Evolutionary conservation across 1,140 invertebrate species (phyloP).

Genomic region (Cataglyphis hispanica): DNA sequence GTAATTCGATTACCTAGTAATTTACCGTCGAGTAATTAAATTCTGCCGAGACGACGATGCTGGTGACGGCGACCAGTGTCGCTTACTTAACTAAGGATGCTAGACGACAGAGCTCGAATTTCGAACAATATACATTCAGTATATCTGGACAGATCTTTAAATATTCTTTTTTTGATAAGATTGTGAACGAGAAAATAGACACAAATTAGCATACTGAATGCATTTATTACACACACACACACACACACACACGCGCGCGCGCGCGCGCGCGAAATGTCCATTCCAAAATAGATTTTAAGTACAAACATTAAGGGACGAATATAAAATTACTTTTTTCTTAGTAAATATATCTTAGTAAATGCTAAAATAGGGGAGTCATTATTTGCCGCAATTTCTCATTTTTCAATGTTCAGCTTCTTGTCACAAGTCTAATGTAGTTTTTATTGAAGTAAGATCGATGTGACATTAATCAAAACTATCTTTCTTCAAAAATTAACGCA

Average conservation of each 20-base stretch:
- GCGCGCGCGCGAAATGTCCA: background rate
- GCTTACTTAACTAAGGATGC: constrained; percentile 48
- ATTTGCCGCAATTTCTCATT: background rate
- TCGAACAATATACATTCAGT: background rate
- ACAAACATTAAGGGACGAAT: background rate
- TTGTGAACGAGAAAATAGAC: background rate
- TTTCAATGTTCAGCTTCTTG: background rate
- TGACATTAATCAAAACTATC: background rate
- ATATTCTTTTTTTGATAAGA: background rate
- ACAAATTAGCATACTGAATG: constrained; percentile 14
- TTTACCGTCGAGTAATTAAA: constrained; percentile 74
- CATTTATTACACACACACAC: constrained; percentile 4
- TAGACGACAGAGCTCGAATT: constrained; percentile 21
- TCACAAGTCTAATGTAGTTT: constrained; percentile 13
- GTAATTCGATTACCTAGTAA: constrained; percentile 72
- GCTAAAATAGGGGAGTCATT: background rate
- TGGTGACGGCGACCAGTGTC: constrained; percentile 32
- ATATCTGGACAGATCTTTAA: background rate
- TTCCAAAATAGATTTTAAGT: background rate
- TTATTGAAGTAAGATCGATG: constrained; percentile 20
- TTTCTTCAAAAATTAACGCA: constrained; percentile 11
- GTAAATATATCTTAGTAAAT: background rate
- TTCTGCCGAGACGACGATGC: constrained; percentile 50
- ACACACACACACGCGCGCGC: background rate
- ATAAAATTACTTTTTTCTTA: constrained; percentile 13